A percentile compares a stretch with the other conserved stretches of the same genome.
Conservation (phyloP, 2,797 vertebrate genomes). For the Sebastes umbrosus region DNA sequence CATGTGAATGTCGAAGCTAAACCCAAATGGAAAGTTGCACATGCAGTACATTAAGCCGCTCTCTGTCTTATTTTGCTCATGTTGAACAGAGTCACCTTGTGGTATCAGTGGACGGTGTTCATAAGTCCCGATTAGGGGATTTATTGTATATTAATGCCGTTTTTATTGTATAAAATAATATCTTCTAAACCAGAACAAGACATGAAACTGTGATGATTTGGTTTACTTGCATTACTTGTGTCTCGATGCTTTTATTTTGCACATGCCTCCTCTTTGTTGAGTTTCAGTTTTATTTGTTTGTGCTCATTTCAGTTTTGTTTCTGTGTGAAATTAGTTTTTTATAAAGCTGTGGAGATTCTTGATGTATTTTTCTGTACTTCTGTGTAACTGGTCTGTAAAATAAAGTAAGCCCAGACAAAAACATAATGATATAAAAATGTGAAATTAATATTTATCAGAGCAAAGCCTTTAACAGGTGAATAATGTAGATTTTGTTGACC, state of each 20-base stretch:
- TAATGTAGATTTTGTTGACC: neutral
- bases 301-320: neutral
- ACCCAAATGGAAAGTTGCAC: neutral
- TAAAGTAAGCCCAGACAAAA: neutral
- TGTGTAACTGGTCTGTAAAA: neutral
- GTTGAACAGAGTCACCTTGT: neutral
- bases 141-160: neutral
- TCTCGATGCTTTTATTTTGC: neutral
- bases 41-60: neutral
- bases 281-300: neutral
- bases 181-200: neutral
- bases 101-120: neutral
- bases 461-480: neutral
- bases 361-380: neutral
- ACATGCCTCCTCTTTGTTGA: neutral
- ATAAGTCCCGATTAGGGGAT: neutral
- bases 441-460: neutral
- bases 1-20: neutral
- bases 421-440: neutral
- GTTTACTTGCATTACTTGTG: conserved; percentile 7
- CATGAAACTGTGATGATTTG: neutral
- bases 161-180: neutral
- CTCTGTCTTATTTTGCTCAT: neutral
- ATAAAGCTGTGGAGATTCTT: neutral
- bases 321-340: neutral